A percentile compares a stretch with the other conserved stretches of the same genome.
Evolutionary conservation across 2,888 invertebrate species (phyloP).

Genomic region (Yponomeuta cagnagella): DNA sequence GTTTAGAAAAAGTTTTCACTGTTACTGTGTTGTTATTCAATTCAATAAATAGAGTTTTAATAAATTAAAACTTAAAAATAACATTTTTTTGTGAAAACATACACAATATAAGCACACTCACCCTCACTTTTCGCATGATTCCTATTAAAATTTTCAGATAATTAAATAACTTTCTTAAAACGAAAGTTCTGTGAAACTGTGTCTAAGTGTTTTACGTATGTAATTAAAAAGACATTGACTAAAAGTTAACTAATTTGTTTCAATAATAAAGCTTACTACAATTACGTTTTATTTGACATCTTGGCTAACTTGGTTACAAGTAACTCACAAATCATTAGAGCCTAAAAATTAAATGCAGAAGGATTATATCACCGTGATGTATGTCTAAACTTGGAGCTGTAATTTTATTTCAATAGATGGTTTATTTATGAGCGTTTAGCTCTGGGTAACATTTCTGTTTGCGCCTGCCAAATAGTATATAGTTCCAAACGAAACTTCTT

Average conservation of each 20-base stretch:
- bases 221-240: not conserved
- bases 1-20: no score
- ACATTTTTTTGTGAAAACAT: no score
- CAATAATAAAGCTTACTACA: not conserved
- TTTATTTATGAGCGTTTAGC: conserved; percentile 38
- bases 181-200: no score
- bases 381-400: conserved; percentile 17
- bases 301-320: not conserved
- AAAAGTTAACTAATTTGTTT: not conserved
- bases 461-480: not conserved
- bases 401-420: conserved; percentile 46
- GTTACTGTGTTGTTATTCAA: no score
- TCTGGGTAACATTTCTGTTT: not conserved
- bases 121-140: no score
- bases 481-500: no score
- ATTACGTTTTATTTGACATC: not conserved
- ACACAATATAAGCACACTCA: no score
- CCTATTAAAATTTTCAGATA: no score
- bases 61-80: no score
- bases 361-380: conserved; percentile 4
- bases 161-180: no score
- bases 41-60: no score
- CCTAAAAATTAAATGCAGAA: not conserved
- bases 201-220: not conserved
- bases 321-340: conserved; percentile 11